These are phyloP conservation scores for Ephydatia muelleri DNA, from an alignment of 37 sponge, comb jelly and placozoan species.

Conservation along the genomic window DNA sequence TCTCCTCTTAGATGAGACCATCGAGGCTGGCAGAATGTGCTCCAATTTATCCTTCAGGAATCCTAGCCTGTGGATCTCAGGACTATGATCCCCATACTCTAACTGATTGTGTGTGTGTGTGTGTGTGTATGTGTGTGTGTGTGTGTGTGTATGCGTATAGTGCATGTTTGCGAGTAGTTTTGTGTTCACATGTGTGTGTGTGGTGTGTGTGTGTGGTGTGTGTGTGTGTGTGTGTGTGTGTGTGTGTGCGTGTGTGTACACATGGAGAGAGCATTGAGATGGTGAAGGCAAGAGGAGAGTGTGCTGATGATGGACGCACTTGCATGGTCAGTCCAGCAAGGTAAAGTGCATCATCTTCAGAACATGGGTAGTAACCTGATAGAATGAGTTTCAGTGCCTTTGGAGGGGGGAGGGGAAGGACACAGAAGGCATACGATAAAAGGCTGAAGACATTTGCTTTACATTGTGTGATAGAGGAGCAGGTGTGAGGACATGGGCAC, in stretches of 20 bases:
- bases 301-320: conserved; percentile 8
- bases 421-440: too few relatives aligned
- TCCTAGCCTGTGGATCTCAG: conserved; percentile 19
- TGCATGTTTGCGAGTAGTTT: background rate
- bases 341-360: conserved; percentile 63
- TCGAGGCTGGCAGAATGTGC: conserved; percentile 34
- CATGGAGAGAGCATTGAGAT: background rate
- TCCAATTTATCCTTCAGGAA: conserved; percentile 49
- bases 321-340: conserved; percentile 67
- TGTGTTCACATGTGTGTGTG: too few relatives aligned
- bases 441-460: too few relatives aligned
- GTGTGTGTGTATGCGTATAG: too few relatives aligned
- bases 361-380: conserved; percentile 70
- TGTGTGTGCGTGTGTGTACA: background rate
- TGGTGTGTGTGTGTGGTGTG: too few relatives aligned
- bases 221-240: too few relatives aligned
- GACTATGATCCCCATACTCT: conserved; percentile 48
- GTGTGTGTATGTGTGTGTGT: background rate
- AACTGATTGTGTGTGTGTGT: conserved; percentile 33
- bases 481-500: too few relatives aligned
- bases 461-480: too few relatives aligned
- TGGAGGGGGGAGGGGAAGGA: background rate
- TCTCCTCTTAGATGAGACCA: conserved; percentile 30
- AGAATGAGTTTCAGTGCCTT: conserved; percentile 64
- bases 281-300: background rate